Evolutionary conservation across 2,888 invertebrate species (phyloP).

Genomic region (Xylophagus ater): DNA sequence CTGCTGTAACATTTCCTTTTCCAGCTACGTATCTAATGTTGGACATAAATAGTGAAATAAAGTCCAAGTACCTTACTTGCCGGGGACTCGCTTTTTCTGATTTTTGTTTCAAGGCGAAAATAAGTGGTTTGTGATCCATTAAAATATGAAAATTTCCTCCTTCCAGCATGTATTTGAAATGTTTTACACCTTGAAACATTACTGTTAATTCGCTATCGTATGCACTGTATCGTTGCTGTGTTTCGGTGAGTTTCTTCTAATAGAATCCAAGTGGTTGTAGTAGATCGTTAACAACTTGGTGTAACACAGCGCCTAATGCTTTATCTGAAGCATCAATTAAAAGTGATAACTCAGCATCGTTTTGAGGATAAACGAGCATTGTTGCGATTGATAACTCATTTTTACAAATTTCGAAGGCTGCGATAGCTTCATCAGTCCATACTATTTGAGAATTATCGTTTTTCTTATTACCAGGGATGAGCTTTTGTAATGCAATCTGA

Average conservation of each 20-base stretch:
- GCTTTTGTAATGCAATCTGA: slow-evolving; percentile 1
- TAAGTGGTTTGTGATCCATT: slow-evolving; percentile 20
- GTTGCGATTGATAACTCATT: slow-evolving; percentile 1
- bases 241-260: slow-evolving; percentile 25
- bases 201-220: slow-evolving; percentile 35
- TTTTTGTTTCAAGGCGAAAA: slow-evolving; percentile 26
- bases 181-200: slow-evolving; percentile 28
- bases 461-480: slow-evolving; percentile 2
- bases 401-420: slow-evolving; percentile 9
- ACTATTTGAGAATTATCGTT: slow-evolving; percentile 5
- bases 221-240: slow-evolving; percentile 25
- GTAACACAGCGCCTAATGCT: slow-evolving; percentile 30
- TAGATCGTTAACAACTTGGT: slow-evolving; percentile 21
- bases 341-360: background rate
- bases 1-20: slow-evolving; percentile 17
- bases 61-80: slow-evolving; percentile 29
- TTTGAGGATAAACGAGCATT: slow-evolving; percentile 5
- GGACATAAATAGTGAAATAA: slow-evolving; percentile 19
- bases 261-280: slow-evolving; percentile 32
- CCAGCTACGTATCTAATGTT: slow-evolving; percentile 13
- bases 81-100: slow-evolving; percentile 28
- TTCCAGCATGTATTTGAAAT: slow-evolving; percentile 19
- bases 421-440: slow-evolving; percentile 2
- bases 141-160: slow-evolving; percentile 16
- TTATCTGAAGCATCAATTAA: slow-evolving; percentile 25